Percentiles rank a stretch among this genome's conserved stretches.
phyloP scores from a whole-genome alignment of 2,888 invertebrate species.

The Tuta absoluta region DNA sequence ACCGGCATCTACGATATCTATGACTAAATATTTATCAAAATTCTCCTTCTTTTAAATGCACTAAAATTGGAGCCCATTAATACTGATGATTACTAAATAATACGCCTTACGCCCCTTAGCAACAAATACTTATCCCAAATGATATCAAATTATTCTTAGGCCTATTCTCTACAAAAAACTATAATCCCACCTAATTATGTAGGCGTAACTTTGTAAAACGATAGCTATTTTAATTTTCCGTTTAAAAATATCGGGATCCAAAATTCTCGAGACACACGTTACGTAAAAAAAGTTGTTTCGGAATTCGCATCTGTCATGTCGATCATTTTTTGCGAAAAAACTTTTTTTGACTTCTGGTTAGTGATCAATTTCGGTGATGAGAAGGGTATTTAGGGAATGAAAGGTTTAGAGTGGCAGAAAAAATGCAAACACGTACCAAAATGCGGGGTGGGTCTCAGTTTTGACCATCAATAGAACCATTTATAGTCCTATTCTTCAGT shows the following conservation, averaged over 20 bases:
- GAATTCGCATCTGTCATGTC: constrained; percentile 52
- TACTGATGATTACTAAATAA: constrained; percentile 13
- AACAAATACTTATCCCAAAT: background rate
- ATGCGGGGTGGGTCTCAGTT: too few relatives aligned
- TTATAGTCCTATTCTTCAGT: too few relatives aligned
- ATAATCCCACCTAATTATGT: constrained; percentile 61
- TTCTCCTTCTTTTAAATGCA: background rate
- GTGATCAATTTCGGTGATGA: constrained; percentile 14
- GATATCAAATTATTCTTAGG: constrained; percentile 28
- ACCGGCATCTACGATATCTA: too few relatives aligned
- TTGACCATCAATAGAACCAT: too few relatives aligned
- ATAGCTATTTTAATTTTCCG: constrained; percentile 68
- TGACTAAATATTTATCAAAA: background rate
- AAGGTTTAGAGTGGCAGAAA: background rate
- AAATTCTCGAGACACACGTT: constrained; percentile 53
- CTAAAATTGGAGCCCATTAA: background rate
- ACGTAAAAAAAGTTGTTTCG: constrained; percentile 38
- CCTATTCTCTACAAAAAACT: constrained; percentile 48
- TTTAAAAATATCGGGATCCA: constrained; percentile 64
- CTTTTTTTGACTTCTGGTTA: constrained; percentile 23
- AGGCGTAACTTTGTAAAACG: constrained; percentile 48
- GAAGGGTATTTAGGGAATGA: constrained; percentile 14
- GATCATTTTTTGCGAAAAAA: constrained; percentile 34
- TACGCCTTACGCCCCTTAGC: background rate
- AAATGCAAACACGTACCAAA: background rate